Conservation (phyloP, 1,140 invertebrate genomes). For the Bombyx mori region ASM3026992v2 NC_085119.1:9650501-9651000, state of each 20-base stretch:
- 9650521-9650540: conserved; percentile 22
- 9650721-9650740: too few relatives aligned
- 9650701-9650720: conserved; percentile 12
- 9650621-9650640: conserved; percentile 62
- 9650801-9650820: too few relatives aligned
- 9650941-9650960: conserved; percentile 49
- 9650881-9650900: too few relatives aligned
- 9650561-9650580: conserved; percentile 55
- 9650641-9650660: conserved; percentile 64
- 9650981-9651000: conserved; percentile 45
- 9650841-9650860: too few relatives aligned
- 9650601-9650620: conserved; percentile 58
- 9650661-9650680: conserved; percentile 47
- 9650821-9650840: too few relatives aligned
- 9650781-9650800: too few relatives aligned
- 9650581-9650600: conserved; percentile 43
- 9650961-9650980: conserved; percentile 66
- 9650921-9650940: conserved; percentile 46
- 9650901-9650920: background rate
- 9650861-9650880: too few relatives aligned
- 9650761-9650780: too few relatives aligned
- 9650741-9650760: too few relatives aligned
- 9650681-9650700: conserved; percentile 39
- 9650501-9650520: conserved; percentile 8
- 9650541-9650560: conserved; percentile 45